phyloP scores from a whole-genome alignment of 2,113 vertebrate genomes.

The Henicopernis longicauda region DNA sequence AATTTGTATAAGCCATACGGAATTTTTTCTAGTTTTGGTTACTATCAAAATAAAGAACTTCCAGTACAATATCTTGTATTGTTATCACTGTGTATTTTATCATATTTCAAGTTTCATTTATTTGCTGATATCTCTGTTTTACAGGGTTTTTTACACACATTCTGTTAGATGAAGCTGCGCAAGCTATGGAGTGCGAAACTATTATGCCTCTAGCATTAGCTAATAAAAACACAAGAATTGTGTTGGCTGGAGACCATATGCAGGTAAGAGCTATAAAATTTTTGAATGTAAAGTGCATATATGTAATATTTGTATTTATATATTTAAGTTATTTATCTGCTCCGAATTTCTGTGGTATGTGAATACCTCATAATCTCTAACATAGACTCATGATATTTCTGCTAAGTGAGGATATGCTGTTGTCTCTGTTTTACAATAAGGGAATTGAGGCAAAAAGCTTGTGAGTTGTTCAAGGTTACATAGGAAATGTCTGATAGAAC shows the following conservation, averaged over 20 bases:
- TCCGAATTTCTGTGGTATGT: neutral
- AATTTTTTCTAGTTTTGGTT: neutral
- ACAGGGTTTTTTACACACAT: constrained; percentile 95
- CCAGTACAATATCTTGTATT: neutral
- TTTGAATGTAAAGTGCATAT: neutral
- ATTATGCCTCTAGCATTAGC: constrained; percentile 98
- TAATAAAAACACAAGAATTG: constrained; percentile 88
- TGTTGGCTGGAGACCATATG: constrained; percentile 98
- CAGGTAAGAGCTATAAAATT: constrained; percentile 78
- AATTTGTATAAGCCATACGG: neutral
- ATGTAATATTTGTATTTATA: neutral
- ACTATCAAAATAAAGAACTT: neutral
- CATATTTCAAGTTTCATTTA: constrained; percentile 24
- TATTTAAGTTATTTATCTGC: neutral
- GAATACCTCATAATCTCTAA: neutral
- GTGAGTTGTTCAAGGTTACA: neutral
- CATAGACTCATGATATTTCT: neutral
- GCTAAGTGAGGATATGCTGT: neutral
- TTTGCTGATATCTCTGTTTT: constrained; percentile 40
- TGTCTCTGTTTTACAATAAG: neutral
- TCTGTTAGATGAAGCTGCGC: constrained; percentile 96
- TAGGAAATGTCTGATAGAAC: neutral
- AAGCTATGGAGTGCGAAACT: constrained; percentile 99
- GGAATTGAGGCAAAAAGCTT: neutral
- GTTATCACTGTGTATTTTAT: neutral